Conservation (phyloP, 2,797 vertebrate species). For the Cirrhinus mrigala region DNA sequence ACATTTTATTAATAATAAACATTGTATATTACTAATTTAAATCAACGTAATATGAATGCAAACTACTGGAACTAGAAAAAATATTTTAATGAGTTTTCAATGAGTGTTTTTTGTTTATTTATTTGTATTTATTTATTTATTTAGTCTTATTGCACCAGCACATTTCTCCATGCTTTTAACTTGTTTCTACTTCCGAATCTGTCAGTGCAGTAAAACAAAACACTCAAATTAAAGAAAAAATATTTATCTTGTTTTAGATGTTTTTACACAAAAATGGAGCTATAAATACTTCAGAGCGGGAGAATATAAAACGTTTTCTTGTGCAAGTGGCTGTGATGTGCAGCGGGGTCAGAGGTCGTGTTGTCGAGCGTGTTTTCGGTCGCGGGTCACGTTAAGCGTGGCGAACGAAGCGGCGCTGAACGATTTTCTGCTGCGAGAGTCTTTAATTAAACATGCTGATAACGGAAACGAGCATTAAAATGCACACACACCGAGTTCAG, state of each 20-base stretch:
- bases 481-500: background rate
- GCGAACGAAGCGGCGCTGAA: conserved; percentile 60
- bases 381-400: background rate
- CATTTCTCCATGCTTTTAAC: background rate
- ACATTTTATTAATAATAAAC: no score
- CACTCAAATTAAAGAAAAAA: no score
- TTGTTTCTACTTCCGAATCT: no score
- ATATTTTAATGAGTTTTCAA: background rate
- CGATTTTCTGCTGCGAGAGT: conserved; percentile 70
- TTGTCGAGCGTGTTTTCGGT: background rate
- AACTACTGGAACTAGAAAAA: no score
- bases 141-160: background rate
- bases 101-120: no score
- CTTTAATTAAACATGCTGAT: conserved; percentile 79
- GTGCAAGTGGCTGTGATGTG: background rate
- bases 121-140: no score
- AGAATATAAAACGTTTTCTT: background rate
- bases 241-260: no score
- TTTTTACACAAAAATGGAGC: background rate
- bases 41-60: no score
- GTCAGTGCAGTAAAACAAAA: no score
- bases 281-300: background rate
- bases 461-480: conserved; percentile 63
- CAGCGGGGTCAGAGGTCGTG: background rate
- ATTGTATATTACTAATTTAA: no score